Conservation (phyloP, 2,888 invertebrate species). For the Cephus pygmeus region DNA sequence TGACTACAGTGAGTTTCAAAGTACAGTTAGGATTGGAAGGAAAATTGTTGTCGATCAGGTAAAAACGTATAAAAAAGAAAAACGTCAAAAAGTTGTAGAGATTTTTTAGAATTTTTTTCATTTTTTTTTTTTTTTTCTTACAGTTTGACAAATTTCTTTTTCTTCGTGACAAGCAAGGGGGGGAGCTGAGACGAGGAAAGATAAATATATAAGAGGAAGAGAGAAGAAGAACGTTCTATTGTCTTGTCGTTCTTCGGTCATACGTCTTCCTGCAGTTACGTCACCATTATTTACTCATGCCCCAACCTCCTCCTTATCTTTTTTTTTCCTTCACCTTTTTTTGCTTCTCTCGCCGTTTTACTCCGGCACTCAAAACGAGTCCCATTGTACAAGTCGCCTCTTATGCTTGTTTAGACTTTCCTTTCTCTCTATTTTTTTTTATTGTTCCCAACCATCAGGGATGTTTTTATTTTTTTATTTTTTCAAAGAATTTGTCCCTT, state of each 20-base stretch:
- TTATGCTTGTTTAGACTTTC: conserved; percentile 10
- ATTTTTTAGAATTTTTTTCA: conserved; percentile 29
- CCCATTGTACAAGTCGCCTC: conserved; percentile 32
- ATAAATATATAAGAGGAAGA: conserved; percentile 13
- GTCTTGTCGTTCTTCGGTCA: conserved; percentile 47
- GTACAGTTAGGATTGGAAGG: not conserved
- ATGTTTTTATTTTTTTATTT: not conserved
- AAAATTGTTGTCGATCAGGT: not conserved
- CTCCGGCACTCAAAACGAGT: conserved; percentile 12
- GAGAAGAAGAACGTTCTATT: conserved; percentile 41
- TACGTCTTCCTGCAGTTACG: conserved; percentile 51
- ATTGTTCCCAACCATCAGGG: not conserved
- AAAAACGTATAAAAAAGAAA: not conserved
- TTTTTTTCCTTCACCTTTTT: conserved; percentile 35
- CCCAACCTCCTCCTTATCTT: conserved; percentile 26
- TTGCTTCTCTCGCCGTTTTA: not conserved
- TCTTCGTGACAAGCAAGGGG: conserved; percentile 27
- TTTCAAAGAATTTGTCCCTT: not conserved
- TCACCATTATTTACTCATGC: conserved; percentile 52
- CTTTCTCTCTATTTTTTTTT: not conserved
- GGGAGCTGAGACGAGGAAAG: not conserved
- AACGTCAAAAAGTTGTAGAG: not conserved
- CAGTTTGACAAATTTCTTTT: conserved; percentile 30
- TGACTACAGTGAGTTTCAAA: not conserved
- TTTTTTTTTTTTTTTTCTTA: not conserved